phyloP scores from a whole-genome alignment of 1,140 invertebrate genomes.

The Drosophila dunni region DNA sequence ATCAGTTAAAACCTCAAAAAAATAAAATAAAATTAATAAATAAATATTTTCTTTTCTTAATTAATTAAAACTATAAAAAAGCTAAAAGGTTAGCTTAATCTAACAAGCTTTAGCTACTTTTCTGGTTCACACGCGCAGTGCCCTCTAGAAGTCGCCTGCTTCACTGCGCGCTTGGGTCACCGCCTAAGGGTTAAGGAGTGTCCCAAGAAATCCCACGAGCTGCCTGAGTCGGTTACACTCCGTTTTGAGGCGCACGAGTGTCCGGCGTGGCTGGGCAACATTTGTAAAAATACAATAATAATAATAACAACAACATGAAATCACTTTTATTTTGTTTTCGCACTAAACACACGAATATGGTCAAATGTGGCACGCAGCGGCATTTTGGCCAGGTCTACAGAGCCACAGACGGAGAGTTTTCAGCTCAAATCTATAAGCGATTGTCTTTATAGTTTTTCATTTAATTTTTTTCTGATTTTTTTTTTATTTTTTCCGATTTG shows the following conservation, averaged over 20 bases:
- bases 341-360: conserved; percentile 65
- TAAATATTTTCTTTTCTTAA: too few relatives aligned
- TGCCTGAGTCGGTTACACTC: conserved; percentile 17
- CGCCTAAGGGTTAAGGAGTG: conserved; percentile 52
- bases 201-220: conserved; percentile 55
- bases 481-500: conserved; percentile 64
- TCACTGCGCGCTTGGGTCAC: neutral
- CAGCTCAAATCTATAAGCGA: conserved; percentile 40
- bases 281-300: conserved; percentile 47
- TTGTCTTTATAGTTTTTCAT: conserved; percentile 9
- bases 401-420: conserved; percentile 20
- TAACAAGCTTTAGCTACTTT: too few relatives aligned
- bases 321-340: conserved; percentile 45
- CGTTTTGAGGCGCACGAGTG: conserved; percentile 33
- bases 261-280: conserved; percentile 50
- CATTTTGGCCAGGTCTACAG: conserved; percentile 55
- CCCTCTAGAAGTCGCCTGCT: too few relatives aligned
- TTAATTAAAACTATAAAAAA: neutral
- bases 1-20: too few relatives aligned
- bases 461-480: conserved; percentile 25
- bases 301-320: conserved; percentile 39
- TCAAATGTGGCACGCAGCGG: conserved; percentile 77
- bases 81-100: too few relatives aligned
- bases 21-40: too few relatives aligned
- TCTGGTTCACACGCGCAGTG: too few relatives aligned